These are phyloP conservation scores for Elysia crispata DNA, from an alignment of 2,888 invertebrate species.

Conservation along the genomic window DNA sequence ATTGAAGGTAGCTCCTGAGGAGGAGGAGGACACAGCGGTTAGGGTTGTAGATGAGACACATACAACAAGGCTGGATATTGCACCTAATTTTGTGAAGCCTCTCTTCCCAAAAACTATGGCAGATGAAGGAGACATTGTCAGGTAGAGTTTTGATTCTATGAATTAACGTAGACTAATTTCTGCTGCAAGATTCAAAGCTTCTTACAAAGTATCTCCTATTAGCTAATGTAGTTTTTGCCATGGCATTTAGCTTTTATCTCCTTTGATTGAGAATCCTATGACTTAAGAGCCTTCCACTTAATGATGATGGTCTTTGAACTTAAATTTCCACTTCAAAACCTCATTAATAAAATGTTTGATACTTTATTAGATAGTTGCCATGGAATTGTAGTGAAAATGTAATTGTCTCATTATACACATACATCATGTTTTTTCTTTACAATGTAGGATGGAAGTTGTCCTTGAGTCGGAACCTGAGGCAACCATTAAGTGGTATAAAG, in stretches of 20 bases:
- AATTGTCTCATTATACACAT: not conserved
- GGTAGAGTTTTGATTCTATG: slow-evolving; percentile 57
- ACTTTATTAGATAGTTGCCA: too few species aligned
- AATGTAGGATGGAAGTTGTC: slow-evolving; percentile 69
- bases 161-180: too few species aligned
- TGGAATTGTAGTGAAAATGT: too few species aligned
- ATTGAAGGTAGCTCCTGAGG: slow-evolving; percentile 46
- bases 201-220: too few species aligned
- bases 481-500: slow-evolving; percentile 78
- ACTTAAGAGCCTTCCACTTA: too few species aligned
- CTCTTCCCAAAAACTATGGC: slow-evolving; percentile 79
- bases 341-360: too few species aligned
- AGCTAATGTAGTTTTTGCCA: too few species aligned
- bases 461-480: slow-evolving; percentile 73
- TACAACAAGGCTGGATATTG: slow-evolving; percentile 62
- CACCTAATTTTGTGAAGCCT: slow-evolving; percentile 80
- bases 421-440: not conserved
- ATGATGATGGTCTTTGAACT: too few species aligned
- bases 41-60: slow-evolving; percentile 59
- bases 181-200: too few species aligned
- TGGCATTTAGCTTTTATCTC: too few species aligned
- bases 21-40: slow-evolving; percentile 64
- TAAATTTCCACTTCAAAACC: too few species aligned
- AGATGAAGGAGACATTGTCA: slow-evolving; percentile 72
- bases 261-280: too few species aligned